Conservation (phyloP, 2,888 invertebrate species). For the Rhingia rostrata region DNA sequence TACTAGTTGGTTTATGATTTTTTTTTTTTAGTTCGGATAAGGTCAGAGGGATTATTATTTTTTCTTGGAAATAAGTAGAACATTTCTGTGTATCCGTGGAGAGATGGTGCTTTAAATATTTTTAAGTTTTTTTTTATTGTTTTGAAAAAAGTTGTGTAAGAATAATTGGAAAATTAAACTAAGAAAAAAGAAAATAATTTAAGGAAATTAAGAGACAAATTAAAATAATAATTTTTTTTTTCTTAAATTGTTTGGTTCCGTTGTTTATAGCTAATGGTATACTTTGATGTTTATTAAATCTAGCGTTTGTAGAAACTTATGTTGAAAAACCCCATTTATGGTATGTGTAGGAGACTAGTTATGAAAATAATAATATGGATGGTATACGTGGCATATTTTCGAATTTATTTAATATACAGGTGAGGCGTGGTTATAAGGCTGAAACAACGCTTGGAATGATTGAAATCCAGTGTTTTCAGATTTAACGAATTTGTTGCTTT, state of each 20-base stretch:
- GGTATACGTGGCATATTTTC: too few species aligned
- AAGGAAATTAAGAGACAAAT: constrained; percentile 28
- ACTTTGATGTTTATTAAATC: neutral
- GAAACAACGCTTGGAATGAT: too few species aligned
- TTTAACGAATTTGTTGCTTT: too few species aligned
- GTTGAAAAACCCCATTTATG: neutral
- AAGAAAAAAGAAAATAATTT: constrained; percentile 29
- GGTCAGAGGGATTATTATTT: constrained; percentile 12
- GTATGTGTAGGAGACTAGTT: neutral
- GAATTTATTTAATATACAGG: too few species aligned
- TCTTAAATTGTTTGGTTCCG: constrained; percentile 11
- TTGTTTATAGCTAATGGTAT: neutral
- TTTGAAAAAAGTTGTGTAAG: constrained; percentile 49
- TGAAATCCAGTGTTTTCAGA: too few species aligned
- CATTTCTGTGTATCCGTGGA: constrained; percentile 71
- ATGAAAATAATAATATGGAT: neutral
- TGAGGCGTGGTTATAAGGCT: too few species aligned
- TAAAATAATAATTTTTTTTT: constrained; percentile 53
- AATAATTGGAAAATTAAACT: constrained; percentile 42
- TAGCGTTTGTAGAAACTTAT: neutral
- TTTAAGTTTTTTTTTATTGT: constrained; percentile 48
- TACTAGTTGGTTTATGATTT: constrained; percentile 75
- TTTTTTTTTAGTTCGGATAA: constrained; percentile 10
- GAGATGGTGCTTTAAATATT: constrained; percentile 52
- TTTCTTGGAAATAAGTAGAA: constrained; percentile 23